These are phyloP conservation scores for Xanthorhoe designata DNA, from an alignment of 2,888 invertebrate genomes.

Conservation along the genomic window DNA sequence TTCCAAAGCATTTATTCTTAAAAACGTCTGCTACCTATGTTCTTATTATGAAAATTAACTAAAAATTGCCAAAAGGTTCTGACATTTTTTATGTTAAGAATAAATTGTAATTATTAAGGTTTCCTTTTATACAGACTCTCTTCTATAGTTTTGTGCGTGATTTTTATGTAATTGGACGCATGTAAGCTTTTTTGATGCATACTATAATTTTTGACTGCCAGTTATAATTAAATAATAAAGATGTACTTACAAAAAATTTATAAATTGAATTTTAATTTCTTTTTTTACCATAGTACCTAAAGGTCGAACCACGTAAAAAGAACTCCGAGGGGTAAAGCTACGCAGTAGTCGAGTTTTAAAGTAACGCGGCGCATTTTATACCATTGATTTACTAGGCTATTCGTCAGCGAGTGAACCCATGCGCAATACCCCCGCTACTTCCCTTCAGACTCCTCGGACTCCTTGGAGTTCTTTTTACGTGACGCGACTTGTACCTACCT, in stretches of 20 bases:
- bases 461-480: too few relatives aligned
- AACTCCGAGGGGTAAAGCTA: too few relatives aligned
- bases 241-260: slow-evolving; percentile 18
- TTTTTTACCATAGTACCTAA: neutral
- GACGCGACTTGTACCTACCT: too few relatives aligned
- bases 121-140: slow-evolving; percentile 49
- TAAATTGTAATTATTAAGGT: slow-evolving; percentile 15
- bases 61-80: neutral
- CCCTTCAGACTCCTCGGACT: too few relatives aligned
- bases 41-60: neutral
- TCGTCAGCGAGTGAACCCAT: too few relatives aligned
- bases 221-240: slow-evolving; percentile 43
- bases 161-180: slow-evolving; percentile 31
- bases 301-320: too few relatives aligned
- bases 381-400: too few relatives aligned
- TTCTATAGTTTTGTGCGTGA: slow-evolving; percentile 47
- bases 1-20: slow-evolving; percentile 70
- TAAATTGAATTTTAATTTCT: slow-evolving; percentile 9
- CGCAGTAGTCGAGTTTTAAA: too few relatives aligned
- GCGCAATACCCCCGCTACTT: too few relatives aligned
- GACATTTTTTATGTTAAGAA: slow-evolving; percentile 15
- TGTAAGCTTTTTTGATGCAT: slow-evolving; percentile 32
- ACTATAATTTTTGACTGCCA: slow-evolving; percentile 57
- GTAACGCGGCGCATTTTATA: too few relatives aligned
- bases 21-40: slow-evolving; percentile 2